Percentiles rank a stretch among this genome's conserved stretches.
phyloP scores from a whole-genome alignment of 1,140 invertebrate species.

The Hyles vespertilio region DNA sequence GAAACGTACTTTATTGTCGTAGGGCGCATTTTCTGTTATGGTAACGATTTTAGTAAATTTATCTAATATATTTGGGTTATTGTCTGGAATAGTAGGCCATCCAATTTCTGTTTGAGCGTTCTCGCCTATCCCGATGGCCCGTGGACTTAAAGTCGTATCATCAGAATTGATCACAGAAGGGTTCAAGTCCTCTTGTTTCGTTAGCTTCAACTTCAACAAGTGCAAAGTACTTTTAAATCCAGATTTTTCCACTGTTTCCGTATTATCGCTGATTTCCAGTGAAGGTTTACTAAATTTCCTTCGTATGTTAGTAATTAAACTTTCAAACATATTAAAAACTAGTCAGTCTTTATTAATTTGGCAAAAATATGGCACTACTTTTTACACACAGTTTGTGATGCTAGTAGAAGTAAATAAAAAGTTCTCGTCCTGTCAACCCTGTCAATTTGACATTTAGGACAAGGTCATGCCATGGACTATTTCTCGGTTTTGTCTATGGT shows the following conservation, averaged over 20 bases:
- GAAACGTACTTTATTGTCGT: slow-evolving; percentile 51
- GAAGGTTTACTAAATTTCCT: slow-evolving; percentile 76
- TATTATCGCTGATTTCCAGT: slow-evolving; percentile 33
- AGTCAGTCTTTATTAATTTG: slow-evolving; percentile 64
- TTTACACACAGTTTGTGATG: slow-evolving; percentile 19
- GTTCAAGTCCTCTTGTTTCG: slow-evolving; percentile 49
- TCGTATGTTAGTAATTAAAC: slow-evolving; percentile 60
- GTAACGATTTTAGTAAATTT: slow-evolving; percentile 81
- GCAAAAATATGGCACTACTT: slow-evolving; percentile 41
- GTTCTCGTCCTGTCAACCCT: slow-evolving; percentile 41
- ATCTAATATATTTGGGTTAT: slow-evolving; percentile 78
- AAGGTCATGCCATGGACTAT: slow-evolving; percentile 60
- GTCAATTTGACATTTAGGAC: slow-evolving; percentile 68
- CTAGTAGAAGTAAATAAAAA: slow-evolving; percentile 32
- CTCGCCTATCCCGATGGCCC: slow-evolving; percentile 53
- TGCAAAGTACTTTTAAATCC: slow-evolving; percentile 64
- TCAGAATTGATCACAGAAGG: slow-evolving; percentile 34
- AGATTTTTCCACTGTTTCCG: slow-evolving; percentile 49
- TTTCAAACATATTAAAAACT: slow-evolving; percentile 65
- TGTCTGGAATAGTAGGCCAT: slow-evolving; percentile 55
- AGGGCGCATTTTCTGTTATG: slow-evolving; percentile 63
- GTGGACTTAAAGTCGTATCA: slow-evolving; percentile 56
- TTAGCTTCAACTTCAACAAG: slow-evolving; percentile 59
- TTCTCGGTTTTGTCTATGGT: slow-evolving; percentile 32
- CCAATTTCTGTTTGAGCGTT: slow-evolving; percentile 63